Conservation (phyloP, 1,140 invertebrate genomes). For the Listronotus oregonensis region DNA sequence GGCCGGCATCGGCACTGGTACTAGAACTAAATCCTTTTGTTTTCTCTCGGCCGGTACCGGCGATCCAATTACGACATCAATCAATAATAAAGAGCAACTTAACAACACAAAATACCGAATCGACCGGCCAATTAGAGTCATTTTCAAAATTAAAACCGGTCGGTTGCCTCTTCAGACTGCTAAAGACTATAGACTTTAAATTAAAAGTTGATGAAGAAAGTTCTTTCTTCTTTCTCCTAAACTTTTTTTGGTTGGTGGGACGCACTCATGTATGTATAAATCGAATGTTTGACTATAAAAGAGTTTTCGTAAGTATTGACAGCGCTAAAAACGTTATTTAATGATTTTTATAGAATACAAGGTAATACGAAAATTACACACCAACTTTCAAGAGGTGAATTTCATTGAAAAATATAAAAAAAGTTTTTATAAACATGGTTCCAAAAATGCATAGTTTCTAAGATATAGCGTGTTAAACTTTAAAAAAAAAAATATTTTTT, state of each 20-base stretch:
- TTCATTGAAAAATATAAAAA: too few relatives aligned
- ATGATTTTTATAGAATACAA: too few relatives aligned
- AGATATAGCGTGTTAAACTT: too few relatives aligned
- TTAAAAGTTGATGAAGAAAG: slow-evolving; percentile 14
- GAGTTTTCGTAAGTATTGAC: too few relatives aligned
- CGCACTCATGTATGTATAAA: slow-evolving; percentile 5
- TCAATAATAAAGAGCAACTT: slow-evolving; percentile 11
- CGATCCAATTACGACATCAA: slow-evolving; percentile 1
- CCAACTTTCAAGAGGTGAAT: too few relatives aligned
- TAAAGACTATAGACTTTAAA: slow-evolving; percentile 4
- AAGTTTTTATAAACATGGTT: too few relatives aligned
- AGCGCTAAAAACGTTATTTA: too few relatives aligned
- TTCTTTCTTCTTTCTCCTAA: slow-evolving; percentile 12
- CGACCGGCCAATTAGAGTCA: background rate
- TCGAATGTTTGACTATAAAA: too few relatives aligned
- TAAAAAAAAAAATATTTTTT: too few relatives aligned
- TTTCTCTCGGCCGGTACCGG: slow-evolving; percentile 7
- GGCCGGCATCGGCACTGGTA: slow-evolving; percentile 1
- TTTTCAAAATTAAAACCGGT: slow-evolving; percentile 13
- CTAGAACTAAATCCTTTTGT: slow-evolving; percentile 7
- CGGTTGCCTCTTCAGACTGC: slow-evolving; percentile 2
- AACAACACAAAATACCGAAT: slow-evolving; percentile 1
- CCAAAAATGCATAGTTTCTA: too few relatives aligned
- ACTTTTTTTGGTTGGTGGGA: slow-evolving; percentile 17
- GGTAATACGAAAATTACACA: too few relatives aligned